Base-by-base conservation (phyloP, 2,113 vertebrate species). In the Brachypodius melanocephalos region DNA sequence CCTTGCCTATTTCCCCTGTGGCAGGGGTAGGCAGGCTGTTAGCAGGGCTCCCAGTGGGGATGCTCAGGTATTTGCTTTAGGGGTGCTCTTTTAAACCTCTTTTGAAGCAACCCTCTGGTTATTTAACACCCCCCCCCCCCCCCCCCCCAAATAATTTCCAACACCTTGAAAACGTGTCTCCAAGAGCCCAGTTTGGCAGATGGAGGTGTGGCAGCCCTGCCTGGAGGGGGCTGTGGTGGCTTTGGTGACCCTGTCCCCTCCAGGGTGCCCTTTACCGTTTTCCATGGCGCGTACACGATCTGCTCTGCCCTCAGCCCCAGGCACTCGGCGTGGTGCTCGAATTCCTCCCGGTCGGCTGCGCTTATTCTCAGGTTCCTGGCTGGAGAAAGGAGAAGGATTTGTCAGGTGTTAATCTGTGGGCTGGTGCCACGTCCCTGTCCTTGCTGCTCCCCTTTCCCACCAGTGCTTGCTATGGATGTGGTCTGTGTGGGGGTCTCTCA, bases 351-450 rank as follows among this genome's bases (percentile, higher is more conserved):
- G 0, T 34, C 52, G 1, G 52, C n/a, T 5, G 2, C 2, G 84
- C 80, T 93, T 3, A n/a, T 0, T 4, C 1, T 89, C 93, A 17
- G 36, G 52, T 85, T 92, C 54, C 95, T 74, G 73, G 94, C 95
- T 97, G 89, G 6, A 6, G 18, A 16, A 16, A 21, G n/a, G 21
- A 74, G 31, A 67, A 81, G 40, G 5, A 0, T 74, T 71, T 45
- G 8, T 22, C 21, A 36, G 48, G 59, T 0, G 9, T 96, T 65
- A 43, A 55, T 31, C 22, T 8, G 10, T 0, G 7, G 14, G 2
- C 5, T 0, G 2, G 59, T 36, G 34, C 21, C 6, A 1, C 3
- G 0, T 49, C 55, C 38, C 26, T n/a, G 51, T 28, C 45, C 36
- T 0, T 9, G 38, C 22, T 85, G 45, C 24, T n/a, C 63, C 17